These are phyloP conservation scores for Crocallis elinguaria DNA, from an alignment of 2,888 invertebrate species.

Conservation along the genomic window DNA sequence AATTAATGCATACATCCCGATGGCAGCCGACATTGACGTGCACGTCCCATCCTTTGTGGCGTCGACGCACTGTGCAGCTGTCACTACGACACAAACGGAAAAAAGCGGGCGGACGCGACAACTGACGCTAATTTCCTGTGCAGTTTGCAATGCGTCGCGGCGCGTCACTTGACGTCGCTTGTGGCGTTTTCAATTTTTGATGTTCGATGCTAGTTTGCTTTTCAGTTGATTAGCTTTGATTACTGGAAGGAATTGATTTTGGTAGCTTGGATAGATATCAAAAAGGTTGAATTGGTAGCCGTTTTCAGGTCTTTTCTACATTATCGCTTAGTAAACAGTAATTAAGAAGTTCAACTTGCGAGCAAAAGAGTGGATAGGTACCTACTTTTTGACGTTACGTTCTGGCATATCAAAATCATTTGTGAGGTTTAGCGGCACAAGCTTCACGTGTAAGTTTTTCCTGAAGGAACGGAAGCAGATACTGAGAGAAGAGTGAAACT, in stretches of 20 bases:
- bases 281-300: too few relatives aligned
- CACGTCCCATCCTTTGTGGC: constrained; percentile 45
- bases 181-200: neutral
- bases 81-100: constrained; percentile 65
- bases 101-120: constrained; percentile 54
- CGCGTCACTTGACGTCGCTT: constrained; percentile 24
- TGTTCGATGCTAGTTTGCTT: constrained; percentile 4
- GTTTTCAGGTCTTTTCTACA: too few relatives aligned
- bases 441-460: too few relatives aligned
- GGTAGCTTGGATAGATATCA: too few relatives aligned
- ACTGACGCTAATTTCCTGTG: constrained; percentile 65
- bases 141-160: constrained; percentile 41
- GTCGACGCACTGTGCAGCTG: constrained; percentile 43
- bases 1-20: constrained; percentile 29
- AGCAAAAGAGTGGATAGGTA: too few relatives aligned
- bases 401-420: too few relatives aligned
- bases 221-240: neutral
- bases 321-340: too few relatives aligned
- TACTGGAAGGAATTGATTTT: neutral
- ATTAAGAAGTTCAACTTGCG: too few relatives aligned
- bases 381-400: too few relatives aligned
- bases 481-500: too few relatives aligned
- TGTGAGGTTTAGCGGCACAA: too few relatives aligned
- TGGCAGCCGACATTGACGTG: constrained; percentile 19
- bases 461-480: too few relatives aligned